These are phyloP conservation scores for Dromaius novaehollandiae DNA, from an alignment of 2,113 vertebrate genomes.

Conservation along the genomic window DNA sequence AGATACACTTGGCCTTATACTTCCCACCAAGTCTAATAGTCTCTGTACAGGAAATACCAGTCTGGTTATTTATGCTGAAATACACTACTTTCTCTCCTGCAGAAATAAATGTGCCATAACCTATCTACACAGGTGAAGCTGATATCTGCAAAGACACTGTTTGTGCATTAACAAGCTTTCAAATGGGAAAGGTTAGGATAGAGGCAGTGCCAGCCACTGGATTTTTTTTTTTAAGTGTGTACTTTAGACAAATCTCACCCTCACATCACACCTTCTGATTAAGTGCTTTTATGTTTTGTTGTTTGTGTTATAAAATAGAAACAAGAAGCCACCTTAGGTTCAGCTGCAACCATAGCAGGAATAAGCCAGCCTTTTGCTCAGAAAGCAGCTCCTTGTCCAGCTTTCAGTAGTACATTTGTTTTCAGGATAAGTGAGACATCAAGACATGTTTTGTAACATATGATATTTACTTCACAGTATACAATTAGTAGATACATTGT, in stretches of 20 bases:
- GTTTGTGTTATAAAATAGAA: not conserved
- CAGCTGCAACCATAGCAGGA: not conserved
- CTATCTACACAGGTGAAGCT: not conserved
- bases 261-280: not conserved
- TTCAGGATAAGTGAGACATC: not conserved
- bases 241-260: not conserved
- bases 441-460: not conserved
- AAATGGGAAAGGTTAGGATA: not conserved
- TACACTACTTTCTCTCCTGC: rapidly evolving
- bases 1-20: not conserved
- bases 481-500: not conserved
- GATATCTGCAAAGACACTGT: not conserved
- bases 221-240: no score
- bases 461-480: not conserved
- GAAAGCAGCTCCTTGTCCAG: not conserved
- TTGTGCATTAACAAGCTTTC: not conserved
- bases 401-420: not conserved
- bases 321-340: not conserved
- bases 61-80: not conserved
- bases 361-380: not conserved
- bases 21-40: not conserved
- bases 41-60: not conserved
- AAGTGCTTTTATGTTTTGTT: not conserved
- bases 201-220: not conserved
- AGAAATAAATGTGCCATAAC: not conserved